phyloP scores from a whole-genome alignment of 2,888 invertebrate species.

The Artemia sinica region DNA sequence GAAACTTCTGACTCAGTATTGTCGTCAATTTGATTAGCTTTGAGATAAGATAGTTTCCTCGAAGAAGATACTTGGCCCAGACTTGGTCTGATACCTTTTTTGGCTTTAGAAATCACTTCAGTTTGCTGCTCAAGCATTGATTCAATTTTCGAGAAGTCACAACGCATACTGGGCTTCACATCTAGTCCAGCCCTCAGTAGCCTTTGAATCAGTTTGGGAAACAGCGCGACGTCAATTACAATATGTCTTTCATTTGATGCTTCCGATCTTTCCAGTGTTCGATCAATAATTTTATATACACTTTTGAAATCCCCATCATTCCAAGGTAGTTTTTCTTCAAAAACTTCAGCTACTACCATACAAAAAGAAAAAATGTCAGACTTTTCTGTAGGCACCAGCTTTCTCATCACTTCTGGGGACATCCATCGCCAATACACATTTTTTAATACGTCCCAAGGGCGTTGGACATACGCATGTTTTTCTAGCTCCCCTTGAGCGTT shows the following conservation, averaged over 20 bases:
- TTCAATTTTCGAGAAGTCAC: background rate
- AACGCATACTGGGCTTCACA: background rate
- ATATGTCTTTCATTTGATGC: too few relatives aligned
- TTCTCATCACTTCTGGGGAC: slow-evolving; percentile 7
- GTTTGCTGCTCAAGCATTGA: background rate
- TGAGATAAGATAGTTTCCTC: too few relatives aligned
- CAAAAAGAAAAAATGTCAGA: background rate
- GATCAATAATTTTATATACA: too few relatives aligned
- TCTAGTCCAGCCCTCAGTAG: background rate
- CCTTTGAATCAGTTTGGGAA: too few relatives aligned
- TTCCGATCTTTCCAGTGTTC: too few relatives aligned
- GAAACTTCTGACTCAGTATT: background rate
- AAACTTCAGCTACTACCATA: slow-evolving; percentile 2
- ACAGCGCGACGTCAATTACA: too few relatives aligned
- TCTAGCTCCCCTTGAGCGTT: background rate
- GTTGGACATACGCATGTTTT: background rate
- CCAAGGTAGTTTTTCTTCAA: background rate
- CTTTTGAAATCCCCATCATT: background rate
- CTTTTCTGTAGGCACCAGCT: background rate
- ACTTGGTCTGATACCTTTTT: background rate
- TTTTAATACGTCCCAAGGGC: background rate
- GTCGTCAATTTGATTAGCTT: background rate
- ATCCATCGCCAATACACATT: background rate
- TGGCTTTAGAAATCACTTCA: background rate
- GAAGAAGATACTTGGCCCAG: background rate